Percentiles rank a stretch among this genome's conserved stretches.
Conservation (phyloP, 2,797 vertebrate genomes). For the Gymnothorax javanicus region DNA sequence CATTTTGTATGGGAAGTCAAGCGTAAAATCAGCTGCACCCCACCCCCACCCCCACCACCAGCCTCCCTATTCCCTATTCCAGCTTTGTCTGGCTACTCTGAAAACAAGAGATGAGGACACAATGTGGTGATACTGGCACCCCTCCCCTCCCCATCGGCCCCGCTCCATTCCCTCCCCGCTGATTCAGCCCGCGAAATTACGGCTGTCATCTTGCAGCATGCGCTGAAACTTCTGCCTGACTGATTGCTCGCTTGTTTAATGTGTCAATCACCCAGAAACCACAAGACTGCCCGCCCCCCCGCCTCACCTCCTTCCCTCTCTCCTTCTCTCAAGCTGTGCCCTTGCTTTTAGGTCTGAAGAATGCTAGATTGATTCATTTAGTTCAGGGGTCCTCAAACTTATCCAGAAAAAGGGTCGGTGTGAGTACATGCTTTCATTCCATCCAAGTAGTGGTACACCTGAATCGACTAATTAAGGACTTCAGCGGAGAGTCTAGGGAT, state of each 20-base stretch:
- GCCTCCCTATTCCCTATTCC: conserved; percentile 3
- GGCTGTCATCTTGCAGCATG: conserved; percentile 16
- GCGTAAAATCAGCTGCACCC: conserved; percentile 37
- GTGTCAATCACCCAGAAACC: conserved; percentile 21
- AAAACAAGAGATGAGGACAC: conserved; percentile 19
- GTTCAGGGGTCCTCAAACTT: no score
- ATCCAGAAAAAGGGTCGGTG: no score
- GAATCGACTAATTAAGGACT: no score
- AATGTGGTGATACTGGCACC: conserved; percentile 17
- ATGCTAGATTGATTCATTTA: not conserved
- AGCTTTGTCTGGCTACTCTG: conserved; percentile 15
- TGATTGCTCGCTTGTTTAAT: conserved; percentile 34
- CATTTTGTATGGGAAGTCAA: conserved; percentile 28
- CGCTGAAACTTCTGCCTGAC: conserved; percentile 10
- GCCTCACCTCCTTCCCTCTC: not conserved
- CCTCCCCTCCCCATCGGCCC: not conserved
- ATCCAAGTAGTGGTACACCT: no score
- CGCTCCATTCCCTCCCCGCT: not conserved
- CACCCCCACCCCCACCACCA: not conserved
- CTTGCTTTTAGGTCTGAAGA: not conserved
- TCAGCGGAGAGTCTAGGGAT: no score
- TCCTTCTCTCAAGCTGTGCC: not conserved
- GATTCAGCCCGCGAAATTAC: conserved; percentile 15
- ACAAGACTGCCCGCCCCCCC: not conserved
- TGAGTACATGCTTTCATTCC: no score